These are phyloP conservation scores for Pheucticus melanocephalus DNA, from an alignment of 2,113 vertebrate species.

Conservation along the genomic window DNA sequence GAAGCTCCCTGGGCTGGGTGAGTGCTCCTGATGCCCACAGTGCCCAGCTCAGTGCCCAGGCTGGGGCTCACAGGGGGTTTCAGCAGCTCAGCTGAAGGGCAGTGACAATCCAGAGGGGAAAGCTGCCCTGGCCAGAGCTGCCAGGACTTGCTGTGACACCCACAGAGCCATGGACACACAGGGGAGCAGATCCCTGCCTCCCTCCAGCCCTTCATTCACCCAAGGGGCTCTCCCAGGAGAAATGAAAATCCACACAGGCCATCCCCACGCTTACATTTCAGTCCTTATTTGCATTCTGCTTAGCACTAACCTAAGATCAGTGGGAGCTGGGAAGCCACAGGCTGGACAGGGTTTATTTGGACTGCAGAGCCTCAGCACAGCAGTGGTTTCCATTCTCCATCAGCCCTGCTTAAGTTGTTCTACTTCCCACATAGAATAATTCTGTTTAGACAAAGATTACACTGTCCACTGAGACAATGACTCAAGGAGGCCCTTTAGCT, in stretches of 20 bases:
- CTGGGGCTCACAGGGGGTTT: background rate
- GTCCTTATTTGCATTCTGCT: background rate
- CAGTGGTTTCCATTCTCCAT: background rate
- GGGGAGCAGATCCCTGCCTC: background rate
- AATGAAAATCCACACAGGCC: background rate
- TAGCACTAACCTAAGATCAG: background rate
- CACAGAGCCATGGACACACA: background rate
- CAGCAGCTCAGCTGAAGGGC: background rate
- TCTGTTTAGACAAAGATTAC: background rate
- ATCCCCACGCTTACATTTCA: background rate
- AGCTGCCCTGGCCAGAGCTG: background rate
- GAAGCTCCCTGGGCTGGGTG: background rate
- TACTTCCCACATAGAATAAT: background rate
- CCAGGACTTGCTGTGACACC: background rate
- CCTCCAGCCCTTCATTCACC: background rate
- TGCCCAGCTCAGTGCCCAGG: accelerated
- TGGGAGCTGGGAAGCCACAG: background rate
- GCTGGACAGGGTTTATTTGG: background rate
- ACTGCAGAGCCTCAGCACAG: background rate
- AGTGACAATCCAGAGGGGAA: background rate
- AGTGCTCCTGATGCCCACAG: accelerated
- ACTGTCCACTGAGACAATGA: background rate
- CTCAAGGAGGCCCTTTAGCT: background rate
- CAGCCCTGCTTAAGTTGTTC: background rate
- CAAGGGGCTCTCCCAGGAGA: background rate